Evolutionary conservation across 2,113 vertebrate species (phyloP).

Genomic region (Ictidomys tridecemlineatus): DNA sequence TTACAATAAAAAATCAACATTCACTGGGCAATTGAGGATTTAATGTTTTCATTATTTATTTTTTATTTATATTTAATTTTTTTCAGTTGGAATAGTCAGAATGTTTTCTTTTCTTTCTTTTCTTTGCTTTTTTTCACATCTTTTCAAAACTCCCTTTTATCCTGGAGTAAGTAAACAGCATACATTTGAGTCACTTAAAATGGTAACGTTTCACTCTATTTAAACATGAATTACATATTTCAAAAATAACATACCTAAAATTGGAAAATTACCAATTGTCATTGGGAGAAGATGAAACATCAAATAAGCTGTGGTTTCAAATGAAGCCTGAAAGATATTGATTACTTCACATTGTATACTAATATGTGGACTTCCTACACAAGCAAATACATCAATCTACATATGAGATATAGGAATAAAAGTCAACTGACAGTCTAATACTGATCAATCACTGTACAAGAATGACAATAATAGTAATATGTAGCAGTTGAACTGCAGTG

Average conservation of each 20-base stretch:
- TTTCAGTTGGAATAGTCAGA: slow-evolving; percentile 37
- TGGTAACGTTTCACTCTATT: slow-evolving; percentile 77
- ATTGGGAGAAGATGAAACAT: slow-evolving; percentile 67
- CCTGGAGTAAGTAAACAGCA: neutral
- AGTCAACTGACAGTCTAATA: neutral
- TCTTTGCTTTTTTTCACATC: neutral
- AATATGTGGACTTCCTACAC: neutral
- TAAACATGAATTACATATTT: slow-evolving; percentile 66
- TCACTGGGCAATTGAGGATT: neutral
- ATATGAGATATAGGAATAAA: neutral
- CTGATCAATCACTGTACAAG: neutral
- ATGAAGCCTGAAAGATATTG: slow-evolving; percentile 74
- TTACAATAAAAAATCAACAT: neutral
- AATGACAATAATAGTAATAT: neutral
- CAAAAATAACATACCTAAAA: slow-evolving; percentile 73
- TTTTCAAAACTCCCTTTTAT: slow-evolving; percentile 4
- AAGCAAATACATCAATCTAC: slow-evolving; percentile 2
- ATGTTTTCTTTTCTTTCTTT: neutral
- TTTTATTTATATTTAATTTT: slow-evolving; percentile 18
- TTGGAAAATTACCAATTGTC: slow-evolving; percentile 44
- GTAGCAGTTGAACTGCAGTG: neutral
- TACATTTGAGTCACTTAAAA: slow-evolving; percentile 62
- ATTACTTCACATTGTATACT: slow-evolving; percentile 53
- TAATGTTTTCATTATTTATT: neutral
- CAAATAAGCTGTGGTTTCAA: slow-evolving; percentile 70